Evolutionary conservation across 2,113 vertebrate genomes (phyloP).

Genomic region (Tragulus kanchil): DNA sequence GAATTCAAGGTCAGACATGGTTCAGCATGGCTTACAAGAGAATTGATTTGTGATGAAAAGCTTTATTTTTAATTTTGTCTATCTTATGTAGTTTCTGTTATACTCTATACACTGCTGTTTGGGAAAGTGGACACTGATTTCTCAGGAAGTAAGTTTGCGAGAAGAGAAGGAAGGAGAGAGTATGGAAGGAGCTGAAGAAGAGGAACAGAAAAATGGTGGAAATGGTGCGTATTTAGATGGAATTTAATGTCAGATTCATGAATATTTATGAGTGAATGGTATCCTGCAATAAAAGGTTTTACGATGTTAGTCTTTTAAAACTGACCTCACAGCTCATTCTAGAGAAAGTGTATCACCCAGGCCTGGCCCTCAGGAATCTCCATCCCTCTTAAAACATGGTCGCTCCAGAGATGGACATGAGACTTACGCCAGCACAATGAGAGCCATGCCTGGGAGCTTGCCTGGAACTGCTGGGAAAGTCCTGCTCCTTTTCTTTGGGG

Average conservation of each 20-base stretch:
- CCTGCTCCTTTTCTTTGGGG: background rate
- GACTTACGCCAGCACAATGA: constrained; percentile 20
- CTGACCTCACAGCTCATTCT: background rate
- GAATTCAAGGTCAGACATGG: background rate
- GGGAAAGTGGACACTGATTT: background rate
- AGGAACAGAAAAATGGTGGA: constrained; percentile 15
- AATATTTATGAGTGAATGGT: constrained; percentile 13
- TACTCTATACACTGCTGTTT: background rate
- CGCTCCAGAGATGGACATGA: background rate
- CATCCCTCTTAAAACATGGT: background rate
- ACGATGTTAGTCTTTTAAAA: constrained; percentile 42
- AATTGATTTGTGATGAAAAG: background rate
- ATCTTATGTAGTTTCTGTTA: background rate
- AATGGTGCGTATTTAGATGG: background rate
- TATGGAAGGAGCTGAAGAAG: background rate
- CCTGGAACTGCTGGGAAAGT: background rate
- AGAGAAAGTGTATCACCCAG: background rate
- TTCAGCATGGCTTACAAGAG: background rate
- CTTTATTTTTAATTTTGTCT: background rate
- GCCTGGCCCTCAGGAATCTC: background rate
- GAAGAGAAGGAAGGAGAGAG: background rate
- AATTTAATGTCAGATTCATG: background rate
- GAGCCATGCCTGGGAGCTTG: background rate
- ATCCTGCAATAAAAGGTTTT: background rate
- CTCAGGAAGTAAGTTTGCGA: background rate